Percentiles rank a stretch among this genome's conserved stretches.
phyloP scores from a whole-genome alignment of 2,888 invertebrate species.

The Theodoxus fluviatilis region DNA sequence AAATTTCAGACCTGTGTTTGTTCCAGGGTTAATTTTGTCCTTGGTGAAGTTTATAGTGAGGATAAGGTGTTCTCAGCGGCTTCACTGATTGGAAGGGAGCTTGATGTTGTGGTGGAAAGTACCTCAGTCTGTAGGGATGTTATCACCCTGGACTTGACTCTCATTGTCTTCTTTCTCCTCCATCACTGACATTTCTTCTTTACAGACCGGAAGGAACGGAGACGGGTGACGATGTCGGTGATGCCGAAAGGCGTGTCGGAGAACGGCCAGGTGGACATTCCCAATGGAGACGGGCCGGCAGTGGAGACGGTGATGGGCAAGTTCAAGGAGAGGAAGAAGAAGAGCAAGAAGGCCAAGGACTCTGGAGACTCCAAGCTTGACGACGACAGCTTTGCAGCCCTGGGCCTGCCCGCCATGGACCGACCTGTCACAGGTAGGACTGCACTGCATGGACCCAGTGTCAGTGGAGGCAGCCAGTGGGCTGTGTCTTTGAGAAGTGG shows the following conservation, averaged over 20 bases:
- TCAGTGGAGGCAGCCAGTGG: neutral
- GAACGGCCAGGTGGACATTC: slow-evolving; percentile 40
- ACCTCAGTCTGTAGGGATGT: no score
- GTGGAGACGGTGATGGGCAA: slow-evolving; percentile 29
- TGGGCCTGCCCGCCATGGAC: slow-evolving; percentile 45
- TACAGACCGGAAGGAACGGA: slow-evolving; percentile 43
- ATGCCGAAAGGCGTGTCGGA: slow-evolving; percentile 46
- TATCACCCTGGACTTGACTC: no score
- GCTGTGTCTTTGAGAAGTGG: no score
- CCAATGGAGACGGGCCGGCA: slow-evolving; percentile 22
- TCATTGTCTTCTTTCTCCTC: neutral
- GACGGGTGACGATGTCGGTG: slow-evolving; percentile 45
- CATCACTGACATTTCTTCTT: neutral
- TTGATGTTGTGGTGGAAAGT: no score
- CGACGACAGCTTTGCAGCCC: slow-evolving; percentile 32
- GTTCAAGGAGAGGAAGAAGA: slow-evolving; percentile 39
- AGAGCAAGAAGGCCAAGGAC: slow-evolving; percentile 37
- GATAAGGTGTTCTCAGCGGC: no score
- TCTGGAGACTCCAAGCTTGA: no score
- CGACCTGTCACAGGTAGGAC: slow-evolving; percentile 39
- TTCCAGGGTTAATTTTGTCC: no score
- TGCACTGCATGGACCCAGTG: neutral
- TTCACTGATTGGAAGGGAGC: no score
- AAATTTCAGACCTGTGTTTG: no score
- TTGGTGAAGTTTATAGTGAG: no score